Base-by-base conservation (phyloP, 2,113 vertebrate species). In the Etheostoma cragini region DNA sequence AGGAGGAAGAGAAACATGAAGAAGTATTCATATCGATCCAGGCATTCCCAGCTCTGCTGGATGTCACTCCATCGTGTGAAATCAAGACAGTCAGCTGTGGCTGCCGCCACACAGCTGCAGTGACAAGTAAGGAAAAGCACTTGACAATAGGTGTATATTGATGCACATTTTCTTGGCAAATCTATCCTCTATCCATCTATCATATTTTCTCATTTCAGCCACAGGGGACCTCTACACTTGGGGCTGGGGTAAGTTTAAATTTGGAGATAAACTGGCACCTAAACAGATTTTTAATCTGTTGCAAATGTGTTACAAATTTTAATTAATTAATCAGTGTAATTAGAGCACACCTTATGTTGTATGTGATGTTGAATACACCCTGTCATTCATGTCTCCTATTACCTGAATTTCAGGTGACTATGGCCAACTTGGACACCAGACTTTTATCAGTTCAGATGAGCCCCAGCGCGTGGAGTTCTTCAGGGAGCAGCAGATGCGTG, bases 221-320 rank as follows among this genome's bases (percentile, higher is more conserved):
- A 74, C 75, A 0, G 97, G 98, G 0, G 94, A 97, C 63, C 96
- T 99, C 46, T 99, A 97, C 90, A 97, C 98, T 21, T 99, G 98
- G 98, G 98, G 98, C 86, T 99, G 98, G 98, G 98, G 98, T 99
- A 94, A 97, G 97, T 90, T 75, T 52, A 19, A 38, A n/a, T 69
- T 50, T 16, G 1, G 6, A 76, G 7, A 24, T 42, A n/a, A 52
- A 17, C 5, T 26, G n/a, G 21, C 6, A 38, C 17, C 2, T 21
- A 12, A 26, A 24, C 21, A 21, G 4, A 62, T 38, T 8, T 35
- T 54, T 8, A 19, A 64, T 4, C 6, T 26, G 22, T 70, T 26
- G 6, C 0, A 49, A 21, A 56, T 67, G 24, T 52, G 13, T 57
- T 24, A 8, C 0, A 30, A 21, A 1, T 56, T 21, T 64, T 11